Evolutionary conservation across 2,113 vertebrate species (phyloP).

Genomic region (Lipotes vexillifer): DNA sequence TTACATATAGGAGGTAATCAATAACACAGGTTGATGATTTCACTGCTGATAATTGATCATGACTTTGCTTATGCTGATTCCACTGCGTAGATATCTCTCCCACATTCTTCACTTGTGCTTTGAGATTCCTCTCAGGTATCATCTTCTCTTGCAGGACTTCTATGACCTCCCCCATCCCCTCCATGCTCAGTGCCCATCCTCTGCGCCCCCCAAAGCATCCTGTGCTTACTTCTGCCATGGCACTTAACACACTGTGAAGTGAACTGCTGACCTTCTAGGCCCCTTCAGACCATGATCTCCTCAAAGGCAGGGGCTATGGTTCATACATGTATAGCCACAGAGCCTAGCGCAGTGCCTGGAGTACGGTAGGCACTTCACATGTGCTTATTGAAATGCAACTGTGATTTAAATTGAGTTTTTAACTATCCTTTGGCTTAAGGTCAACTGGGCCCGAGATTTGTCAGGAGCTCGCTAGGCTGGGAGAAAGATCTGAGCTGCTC

Average conservation of each 20-base stretch:
- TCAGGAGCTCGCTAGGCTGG: not conserved
- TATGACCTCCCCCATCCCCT: not conserved
- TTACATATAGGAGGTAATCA: not conserved
- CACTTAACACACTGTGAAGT: not conserved
- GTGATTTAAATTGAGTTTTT: not conserved
- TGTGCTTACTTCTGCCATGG: not conserved
- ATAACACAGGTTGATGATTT: not conserved
- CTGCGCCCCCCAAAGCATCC: not conserved
- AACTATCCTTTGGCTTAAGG: not conserved
- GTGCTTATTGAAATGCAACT: not conserved
- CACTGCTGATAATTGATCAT: not conserved
- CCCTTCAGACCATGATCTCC: not conserved
- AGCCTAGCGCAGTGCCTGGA: not conserved
- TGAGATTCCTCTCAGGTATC: not conserved
- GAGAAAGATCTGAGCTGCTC: not conserved
- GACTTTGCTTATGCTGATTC: not conserved
- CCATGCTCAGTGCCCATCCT: not conserved
- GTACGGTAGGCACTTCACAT: not conserved
- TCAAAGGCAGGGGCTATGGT: not conserved
- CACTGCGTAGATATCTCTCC: not conserved
- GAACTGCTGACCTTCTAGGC: not conserved
- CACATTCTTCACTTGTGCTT: not conserved
- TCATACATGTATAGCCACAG: not conserved
- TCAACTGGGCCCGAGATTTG: not conserved
- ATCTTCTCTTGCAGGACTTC: not conserved